These are phyloP conservation scores for Paragorgia papillata DNA, from an alignment of 92 coral and sea anemone species.

Conservation along the genomic window DNA sequence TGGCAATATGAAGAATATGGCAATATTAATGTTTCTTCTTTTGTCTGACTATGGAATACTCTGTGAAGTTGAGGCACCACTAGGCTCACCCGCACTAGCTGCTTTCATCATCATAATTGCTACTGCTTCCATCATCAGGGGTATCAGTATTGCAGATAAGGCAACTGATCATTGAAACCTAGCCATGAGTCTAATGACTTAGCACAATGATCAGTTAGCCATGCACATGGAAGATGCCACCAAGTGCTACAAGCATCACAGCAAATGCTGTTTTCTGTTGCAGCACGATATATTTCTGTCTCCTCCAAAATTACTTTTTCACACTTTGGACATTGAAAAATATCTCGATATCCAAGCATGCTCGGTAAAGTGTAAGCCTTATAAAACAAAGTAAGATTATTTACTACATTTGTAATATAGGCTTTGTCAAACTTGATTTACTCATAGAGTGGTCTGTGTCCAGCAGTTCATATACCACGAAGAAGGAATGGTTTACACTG, in stretches of 20 bases:
- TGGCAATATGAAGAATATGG: too few species aligned
- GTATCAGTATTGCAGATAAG: background rate
- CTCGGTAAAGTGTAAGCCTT: conserved; percentile 53
- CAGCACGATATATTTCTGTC: conserved; percentile 36
- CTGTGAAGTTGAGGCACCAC: too few species aligned
- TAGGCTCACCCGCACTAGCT: too few species aligned
- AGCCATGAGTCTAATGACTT: background rate
- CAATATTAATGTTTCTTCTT: too few species aligned
- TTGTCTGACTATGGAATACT: too few species aligned
- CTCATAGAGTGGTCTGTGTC: conserved; percentile 27
- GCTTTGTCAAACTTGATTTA: conserved; percentile 5
- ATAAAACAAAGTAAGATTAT: conserved; percentile 42
- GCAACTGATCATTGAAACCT: background rate
- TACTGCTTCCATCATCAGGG: background rate
- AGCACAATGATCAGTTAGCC: background rate
- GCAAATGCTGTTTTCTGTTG: conserved; percentile 27
- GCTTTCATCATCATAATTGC: background rate
- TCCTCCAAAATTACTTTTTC: conserved; percentile 48
- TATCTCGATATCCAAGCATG: conserved; percentile 38
- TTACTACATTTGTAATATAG: conserved; percentile 16
- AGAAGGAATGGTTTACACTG: background rate
- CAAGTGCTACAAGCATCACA: conserved; percentile 59
- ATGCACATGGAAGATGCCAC: conserved; percentile 44
- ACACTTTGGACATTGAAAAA: conserved; percentile 51
- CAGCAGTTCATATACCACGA: conserved; percentile 5